phyloP scores from a whole-genome alignment of 2,888 invertebrate genomes.

The Steromphala cineraria region DNA sequence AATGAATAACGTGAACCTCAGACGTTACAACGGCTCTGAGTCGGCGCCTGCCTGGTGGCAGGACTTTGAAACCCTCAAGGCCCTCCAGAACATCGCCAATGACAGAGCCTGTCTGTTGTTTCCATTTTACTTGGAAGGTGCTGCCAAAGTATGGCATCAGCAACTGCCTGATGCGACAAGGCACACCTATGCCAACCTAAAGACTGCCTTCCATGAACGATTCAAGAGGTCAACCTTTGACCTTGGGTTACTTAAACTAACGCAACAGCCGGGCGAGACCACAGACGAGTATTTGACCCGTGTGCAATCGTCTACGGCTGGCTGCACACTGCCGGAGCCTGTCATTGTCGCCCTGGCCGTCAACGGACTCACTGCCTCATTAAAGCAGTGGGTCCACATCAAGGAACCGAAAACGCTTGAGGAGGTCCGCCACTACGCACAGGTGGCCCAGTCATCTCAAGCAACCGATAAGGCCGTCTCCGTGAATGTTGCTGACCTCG shows the following conservation, averaged over 20 bases:
- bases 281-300: not conserved
- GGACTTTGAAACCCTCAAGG: not conserved
- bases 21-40: too few relatives aligned
- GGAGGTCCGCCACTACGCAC: not conserved
- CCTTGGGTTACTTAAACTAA: not conserved
- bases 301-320: not conserved
- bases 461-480: not conserved
- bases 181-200: not conserved
- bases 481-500: not conserved
- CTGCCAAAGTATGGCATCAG: not conserved
- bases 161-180: not conserved
- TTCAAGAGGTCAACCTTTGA: not conserved
- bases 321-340: not conserved
- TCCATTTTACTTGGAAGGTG: not conserved
- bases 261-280: not conserved
- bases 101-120: not conserved
- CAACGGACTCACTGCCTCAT: not conserved
- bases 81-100: not conserved
- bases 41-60: not conserved
- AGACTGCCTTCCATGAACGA: not conserved
- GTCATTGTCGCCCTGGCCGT: not conserved
- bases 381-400: not conserved
- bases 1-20: too few relatives aligned
- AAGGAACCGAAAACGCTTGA: not conserved
- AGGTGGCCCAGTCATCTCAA: not conserved